Evolutionary conservation across 2,888 invertebrate species (phyloP).

Genomic region (Ophioninae sp.): DNA sequence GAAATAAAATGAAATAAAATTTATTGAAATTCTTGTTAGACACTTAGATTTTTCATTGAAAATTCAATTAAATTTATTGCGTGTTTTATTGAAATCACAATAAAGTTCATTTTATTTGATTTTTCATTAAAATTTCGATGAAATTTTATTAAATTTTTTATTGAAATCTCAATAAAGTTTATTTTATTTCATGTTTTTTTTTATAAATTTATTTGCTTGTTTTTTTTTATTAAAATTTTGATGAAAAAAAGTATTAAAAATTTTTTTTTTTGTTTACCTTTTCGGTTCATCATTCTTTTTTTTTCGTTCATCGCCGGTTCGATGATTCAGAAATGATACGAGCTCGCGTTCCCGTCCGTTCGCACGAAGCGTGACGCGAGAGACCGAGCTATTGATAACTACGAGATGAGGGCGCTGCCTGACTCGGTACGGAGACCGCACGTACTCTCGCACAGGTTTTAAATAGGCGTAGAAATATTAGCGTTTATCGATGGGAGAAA

Average conservation of each 20-base stretch:
- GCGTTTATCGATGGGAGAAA: background rate
- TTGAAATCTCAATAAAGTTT: too few relatives aligned
- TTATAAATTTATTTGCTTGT: too few relatives aligned
- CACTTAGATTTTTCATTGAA: too few relatives aligned
- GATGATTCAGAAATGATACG: conserved; percentile 25
- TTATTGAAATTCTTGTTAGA: too few relatives aligned
- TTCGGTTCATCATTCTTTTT: background rate
- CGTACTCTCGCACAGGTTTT: background rate
- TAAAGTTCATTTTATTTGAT: too few relatives aligned
- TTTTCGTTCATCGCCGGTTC: background rate
- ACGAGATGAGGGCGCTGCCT: background rate
- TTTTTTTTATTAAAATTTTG: too few relatives aligned
- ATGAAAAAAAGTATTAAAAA: background rate
- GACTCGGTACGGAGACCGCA: background rate
- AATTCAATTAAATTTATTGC: too few relatives aligned
- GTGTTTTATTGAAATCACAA: too few relatives aligned
- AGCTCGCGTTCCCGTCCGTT: background rate
- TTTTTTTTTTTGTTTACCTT: background rate
- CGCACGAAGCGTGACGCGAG: background rate
- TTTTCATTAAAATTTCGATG: too few relatives aligned
- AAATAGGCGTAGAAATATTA: background rate
- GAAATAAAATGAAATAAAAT: too few relatives aligned
- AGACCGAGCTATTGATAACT: background rate
- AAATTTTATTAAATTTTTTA: too few relatives aligned
- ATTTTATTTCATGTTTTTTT: too few relatives aligned